A percentile compares a stretch with the other conserved stretches of the same genome.
Conservation (phyloP, 2,797 vertebrate species). For the Nannoperca australis region DNA sequence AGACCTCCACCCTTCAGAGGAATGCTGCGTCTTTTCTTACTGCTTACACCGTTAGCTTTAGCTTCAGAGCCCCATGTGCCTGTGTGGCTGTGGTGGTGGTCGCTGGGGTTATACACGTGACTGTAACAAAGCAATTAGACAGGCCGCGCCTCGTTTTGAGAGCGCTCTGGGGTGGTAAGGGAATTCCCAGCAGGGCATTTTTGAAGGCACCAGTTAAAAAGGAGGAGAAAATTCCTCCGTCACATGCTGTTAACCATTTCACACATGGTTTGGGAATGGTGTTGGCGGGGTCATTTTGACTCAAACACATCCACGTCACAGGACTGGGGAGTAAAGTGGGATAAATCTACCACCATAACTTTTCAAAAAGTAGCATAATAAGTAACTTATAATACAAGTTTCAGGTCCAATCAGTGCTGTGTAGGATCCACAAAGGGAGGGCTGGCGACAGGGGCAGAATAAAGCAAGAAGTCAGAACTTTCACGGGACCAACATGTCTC, state of each 20-base stretch:
- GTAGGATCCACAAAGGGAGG: background rate
- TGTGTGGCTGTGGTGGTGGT: background rate
- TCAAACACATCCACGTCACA: background rate
- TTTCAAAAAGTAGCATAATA: background rate
- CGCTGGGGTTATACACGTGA: background rate
- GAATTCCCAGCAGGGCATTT: slow-evolving; percentile 45
- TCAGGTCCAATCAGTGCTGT: slow-evolving; percentile 16
- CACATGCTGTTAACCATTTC: slow-evolving; percentile 31
- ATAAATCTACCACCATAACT: background rate
- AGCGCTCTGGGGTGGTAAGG: slow-evolving; percentile 43
- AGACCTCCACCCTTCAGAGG: slow-evolving; percentile 70
- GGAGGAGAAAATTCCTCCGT: slow-evolving; percentile 13
- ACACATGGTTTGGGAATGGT: slow-evolving; percentile 41
- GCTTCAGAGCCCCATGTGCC: background rate
- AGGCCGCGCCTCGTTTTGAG: slow-evolving; percentile 26
- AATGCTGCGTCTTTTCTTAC: slow-evolving; percentile 57
- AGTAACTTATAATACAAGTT: background rate
- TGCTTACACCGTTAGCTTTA: slow-evolving; percentile 2
- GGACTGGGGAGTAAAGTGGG: background rate
- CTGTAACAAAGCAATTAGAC: slow-evolving; percentile 40
- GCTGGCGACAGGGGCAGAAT: background rate
- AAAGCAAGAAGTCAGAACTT: slow-evolving; percentile 19
- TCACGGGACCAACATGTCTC: slow-evolving; percentile 15
- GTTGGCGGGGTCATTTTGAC: background rate
- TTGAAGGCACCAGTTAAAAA: slow-evolving; percentile 33